Percentiles rank a stretch among this genome's conserved stretches.
Conservation (phyloP, 2,888 invertebrate species). For the Trileptium ribeirensis region DNA sequence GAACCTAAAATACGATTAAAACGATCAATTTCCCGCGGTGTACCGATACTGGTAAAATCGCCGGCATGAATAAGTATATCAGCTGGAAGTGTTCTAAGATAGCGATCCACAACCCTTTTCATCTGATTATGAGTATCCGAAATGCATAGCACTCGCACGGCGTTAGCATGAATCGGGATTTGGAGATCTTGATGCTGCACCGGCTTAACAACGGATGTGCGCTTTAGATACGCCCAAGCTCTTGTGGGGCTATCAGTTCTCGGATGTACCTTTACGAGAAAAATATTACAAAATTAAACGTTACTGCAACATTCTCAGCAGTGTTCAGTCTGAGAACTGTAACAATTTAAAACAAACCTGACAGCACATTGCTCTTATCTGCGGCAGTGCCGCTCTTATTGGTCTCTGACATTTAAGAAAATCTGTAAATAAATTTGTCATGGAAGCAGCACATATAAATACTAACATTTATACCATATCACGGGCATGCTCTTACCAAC, state of each 20-base stretch:
- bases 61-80: constrained; percentile 77
- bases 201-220: constrained; percentile 60
- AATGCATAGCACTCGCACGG: constrained; percentile 70
- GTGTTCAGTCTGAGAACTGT: too few species aligned
- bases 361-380: too few species aligned
- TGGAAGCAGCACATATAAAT: too few species aligned
- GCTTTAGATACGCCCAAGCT: constrained; percentile 66
- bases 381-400: too few species aligned
- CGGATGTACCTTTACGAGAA: constrained; percentile 38
- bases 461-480: too few species aligned
- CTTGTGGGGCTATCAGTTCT: constrained; percentile 63
- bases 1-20: constrained; percentile 72
- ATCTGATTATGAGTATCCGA: constrained; percentile 69
- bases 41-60: constrained; percentile 72
- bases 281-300: too few species aligned
- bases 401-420: too few species aligned
- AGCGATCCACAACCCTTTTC: constrained; percentile 54
- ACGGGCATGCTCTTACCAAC: too few species aligned
- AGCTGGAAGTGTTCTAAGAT: constrained; percentile 67
- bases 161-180: constrained; percentile 41
- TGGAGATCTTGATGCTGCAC: constrained; percentile 41
- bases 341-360: too few species aligned
- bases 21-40: constrained; percentile 64
- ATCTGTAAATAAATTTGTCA: too few species aligned
- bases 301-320: too few species aligned